These are phyloP conservation scores for Leontopithecus rosalia DNA, from an alignment of 2,797 vertebrate genomes.

Conservation along the genomic window DNA sequence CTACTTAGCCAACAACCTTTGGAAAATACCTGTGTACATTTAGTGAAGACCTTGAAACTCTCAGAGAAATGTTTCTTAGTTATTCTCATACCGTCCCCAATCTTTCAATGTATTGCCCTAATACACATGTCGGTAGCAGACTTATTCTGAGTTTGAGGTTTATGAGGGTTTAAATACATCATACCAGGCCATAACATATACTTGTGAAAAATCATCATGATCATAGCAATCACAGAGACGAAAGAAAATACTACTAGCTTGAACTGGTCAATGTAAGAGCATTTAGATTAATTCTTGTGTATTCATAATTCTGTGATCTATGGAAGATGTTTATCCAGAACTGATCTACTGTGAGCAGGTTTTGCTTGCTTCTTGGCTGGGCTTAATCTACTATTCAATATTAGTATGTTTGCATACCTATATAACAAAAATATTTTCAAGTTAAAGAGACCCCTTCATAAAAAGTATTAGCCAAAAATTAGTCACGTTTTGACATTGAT, in stretches of 20 bases:
- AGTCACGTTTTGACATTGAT: neutral
- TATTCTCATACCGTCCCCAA: neutral
- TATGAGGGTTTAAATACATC: neutral
- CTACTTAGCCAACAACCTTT: neutral
- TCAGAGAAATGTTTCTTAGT: neutral
- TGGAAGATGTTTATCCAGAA: neutral
- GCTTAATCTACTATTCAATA: neutral
- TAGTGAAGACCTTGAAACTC: neutral
- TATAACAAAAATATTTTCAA: neutral
- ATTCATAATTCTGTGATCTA: neutral
- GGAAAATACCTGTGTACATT: neutral
- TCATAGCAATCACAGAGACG: neutral
- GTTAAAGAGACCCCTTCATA: neutral
- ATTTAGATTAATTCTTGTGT: neutral
- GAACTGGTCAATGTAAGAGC: neutral
- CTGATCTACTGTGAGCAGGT: neutral
- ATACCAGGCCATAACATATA: neutral
- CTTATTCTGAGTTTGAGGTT: neutral
- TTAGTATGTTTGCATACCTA: neutral
- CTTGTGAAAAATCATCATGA: neutral
- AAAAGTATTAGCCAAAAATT: neutral
- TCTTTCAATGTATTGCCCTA: neutral
- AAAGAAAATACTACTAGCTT: neutral
- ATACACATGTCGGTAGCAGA: neutral
- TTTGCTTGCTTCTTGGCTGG: neutral